phyloP scores from a whole-genome alignment of 2,888 invertebrate genomes.

The Herminia tarsipennalis region DNA sequence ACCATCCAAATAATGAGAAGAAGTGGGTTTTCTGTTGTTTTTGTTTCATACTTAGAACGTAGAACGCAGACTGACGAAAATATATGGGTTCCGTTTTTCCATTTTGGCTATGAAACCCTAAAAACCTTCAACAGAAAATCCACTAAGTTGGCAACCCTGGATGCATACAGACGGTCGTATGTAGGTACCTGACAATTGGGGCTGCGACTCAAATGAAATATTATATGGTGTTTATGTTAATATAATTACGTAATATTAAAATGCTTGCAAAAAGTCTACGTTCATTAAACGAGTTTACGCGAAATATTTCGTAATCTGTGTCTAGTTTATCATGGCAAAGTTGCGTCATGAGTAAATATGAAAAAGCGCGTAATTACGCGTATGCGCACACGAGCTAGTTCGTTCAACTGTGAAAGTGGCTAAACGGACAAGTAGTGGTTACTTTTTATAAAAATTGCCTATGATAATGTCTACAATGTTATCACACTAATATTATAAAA shows the following conservation, averaged over 20 bases:
- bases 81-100: too few relatives aligned
- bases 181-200: constrained; percentile 15
- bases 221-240: constrained; percentile 24
- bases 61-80: too few relatives aligned
- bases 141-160: too few relatives aligned
- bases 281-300: constrained; percentile 26
- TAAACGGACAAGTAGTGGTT: not conserved
- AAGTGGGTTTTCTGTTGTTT: too few relatives aligned
- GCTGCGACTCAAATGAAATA: constrained; percentile 10
- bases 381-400: constrained; percentile 30
- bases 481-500: too few relatives aligned
- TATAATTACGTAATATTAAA: constrained; percentile 29
- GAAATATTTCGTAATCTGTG: constrained; percentile 31
- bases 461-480: too few relatives aligned
- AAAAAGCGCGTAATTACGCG: constrained; percentile 30
- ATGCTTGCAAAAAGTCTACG: constrained; percentile 30
- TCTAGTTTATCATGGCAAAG: constrained; percentile 30
- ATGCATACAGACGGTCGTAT: too few relatives aligned
- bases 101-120: too few relatives aligned
- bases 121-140: too few relatives aligned
- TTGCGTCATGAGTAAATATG: constrained; percentile 28
- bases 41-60: too few relatives aligned
- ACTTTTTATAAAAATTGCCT: too few relatives aligned
- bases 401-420: constrained; percentile 12
- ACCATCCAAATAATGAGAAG: too few relatives aligned